Conservation (phyloP, 2,888 invertebrate species). For the Melieria omissa region DNA sequence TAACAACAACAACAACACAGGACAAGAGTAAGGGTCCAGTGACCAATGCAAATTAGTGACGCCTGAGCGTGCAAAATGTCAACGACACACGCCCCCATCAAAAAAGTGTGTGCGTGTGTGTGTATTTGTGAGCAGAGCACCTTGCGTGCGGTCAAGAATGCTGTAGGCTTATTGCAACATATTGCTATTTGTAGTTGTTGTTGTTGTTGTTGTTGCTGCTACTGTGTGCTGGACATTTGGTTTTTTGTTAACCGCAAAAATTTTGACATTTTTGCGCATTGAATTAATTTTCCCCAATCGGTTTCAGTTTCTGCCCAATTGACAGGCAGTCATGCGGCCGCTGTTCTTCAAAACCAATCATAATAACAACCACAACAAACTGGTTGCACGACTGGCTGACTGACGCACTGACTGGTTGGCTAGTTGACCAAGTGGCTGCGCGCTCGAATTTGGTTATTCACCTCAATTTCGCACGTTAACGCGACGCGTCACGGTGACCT, state of each 20-base stretch:
- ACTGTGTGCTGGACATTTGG: too few species aligned
- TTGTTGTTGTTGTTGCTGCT: too few species aligned
- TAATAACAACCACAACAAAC: neutral
- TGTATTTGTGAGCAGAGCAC: neutral
- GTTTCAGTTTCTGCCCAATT: too few species aligned
- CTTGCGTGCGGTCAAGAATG: neutral
- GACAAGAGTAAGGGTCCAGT: neutral
- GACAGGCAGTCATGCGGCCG: neutral
- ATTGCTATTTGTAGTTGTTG: too few species aligned
- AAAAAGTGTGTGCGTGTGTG: neutral
- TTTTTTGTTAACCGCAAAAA: too few species aligned
- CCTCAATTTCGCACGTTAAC: constrained; percentile 15
- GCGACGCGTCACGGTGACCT: constrained; percentile 12
- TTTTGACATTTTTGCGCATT: too few species aligned
- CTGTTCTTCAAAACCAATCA: neutral
- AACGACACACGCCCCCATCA: constrained; percentile 8
- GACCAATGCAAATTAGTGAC: neutral
- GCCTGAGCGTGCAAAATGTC: constrained; percentile 23
- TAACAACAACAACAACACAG: neutral
- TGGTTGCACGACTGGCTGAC: constrained; percentile 13
- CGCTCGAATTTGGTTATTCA: constrained; percentile 31
- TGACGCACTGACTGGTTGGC: too few species aligned
- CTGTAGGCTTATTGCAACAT: too few species aligned
- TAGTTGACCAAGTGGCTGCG: too few species aligned
- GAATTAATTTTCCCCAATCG: too few species aligned